These are phyloP conservation scores for Galbula dea DNA, from an alignment of 2,113 vertebrate genomes.

Conservation along the genomic window DNA sequence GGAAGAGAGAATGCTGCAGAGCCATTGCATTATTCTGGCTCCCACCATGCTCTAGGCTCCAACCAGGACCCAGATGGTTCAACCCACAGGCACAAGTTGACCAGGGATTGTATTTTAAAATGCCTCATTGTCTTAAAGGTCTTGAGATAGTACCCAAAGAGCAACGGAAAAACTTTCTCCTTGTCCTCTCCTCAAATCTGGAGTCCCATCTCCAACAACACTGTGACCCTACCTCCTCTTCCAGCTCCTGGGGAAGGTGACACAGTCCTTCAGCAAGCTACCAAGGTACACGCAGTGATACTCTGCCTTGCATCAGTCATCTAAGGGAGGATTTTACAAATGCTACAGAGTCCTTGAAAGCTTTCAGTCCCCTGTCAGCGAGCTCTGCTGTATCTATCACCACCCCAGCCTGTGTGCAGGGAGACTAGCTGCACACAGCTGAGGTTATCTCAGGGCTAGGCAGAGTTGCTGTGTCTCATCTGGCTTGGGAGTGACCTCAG, in stretches of 20 bases:
- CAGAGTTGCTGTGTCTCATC: neutral
- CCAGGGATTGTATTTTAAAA: neutral
- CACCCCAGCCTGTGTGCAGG: fast-evolving
- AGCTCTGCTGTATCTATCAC: neutral
- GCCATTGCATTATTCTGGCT: fast-evolving
- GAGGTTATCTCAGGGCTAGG: neutral
- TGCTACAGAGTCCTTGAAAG: neutral
- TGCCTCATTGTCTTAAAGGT: neutral
- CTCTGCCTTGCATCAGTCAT: neutral
- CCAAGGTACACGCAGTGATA: neutral
- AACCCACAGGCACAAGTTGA: neutral
- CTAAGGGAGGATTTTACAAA: neutral
- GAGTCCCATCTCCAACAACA: neutral
- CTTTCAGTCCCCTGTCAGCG: neutral
- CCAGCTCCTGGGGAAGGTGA: neutral
- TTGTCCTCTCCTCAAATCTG: neutral
- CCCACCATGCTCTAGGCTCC: fast-evolving
- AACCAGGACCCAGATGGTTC: neutral
- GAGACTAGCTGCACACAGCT: fast-evolving
- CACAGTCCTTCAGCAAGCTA: neutral
- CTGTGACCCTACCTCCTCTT: neutral
- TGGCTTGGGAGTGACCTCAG: neutral
- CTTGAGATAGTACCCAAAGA: neutral
- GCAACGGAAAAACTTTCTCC: neutral
- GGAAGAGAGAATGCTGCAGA: fast-evolving